Evolutionary conservation across 2,888 invertebrate genomes (phyloP), one percentile per base, ranked within the genome.

Genomic region (Xanthia togata): DNA sequence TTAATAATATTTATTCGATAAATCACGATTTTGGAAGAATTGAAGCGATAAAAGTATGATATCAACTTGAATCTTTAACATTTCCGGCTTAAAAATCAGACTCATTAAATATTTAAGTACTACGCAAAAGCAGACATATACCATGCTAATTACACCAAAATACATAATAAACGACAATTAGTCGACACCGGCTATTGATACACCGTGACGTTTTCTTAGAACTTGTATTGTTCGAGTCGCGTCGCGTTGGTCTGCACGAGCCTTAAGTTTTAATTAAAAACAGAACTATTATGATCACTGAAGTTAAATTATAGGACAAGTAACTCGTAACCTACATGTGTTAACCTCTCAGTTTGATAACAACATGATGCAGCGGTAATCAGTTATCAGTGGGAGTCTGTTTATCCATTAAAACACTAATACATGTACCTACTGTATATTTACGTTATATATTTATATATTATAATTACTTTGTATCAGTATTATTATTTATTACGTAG

Each of bases 291-390:
- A 76, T 41, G 8, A 75, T 31, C 38, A 41, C 31, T 63, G 14
- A 76, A 23, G 63, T 26, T 55, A 31, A 68, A 70, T 78, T 73
- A 73, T 65, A 68, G 73, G 70, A 31, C 79, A 78, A 83, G 70
- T 53, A 83, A 83, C 83, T 73, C 53, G 63, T 83, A 78, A 83
- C 83, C 86, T 71, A 83, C 86, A 86, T 83, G 84, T n/a, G 86
- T 78, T 78, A 83, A 83, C 83, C 83, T 76, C 86, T 73, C 59
- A 69, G 57, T 57, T 35, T 69, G 87, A 83, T 83, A 83, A 80
- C 38, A 69, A 82, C 20, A 75, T 70, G 72, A 83, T 79, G 79
- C 70, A 71, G 68, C 63, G 64, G 59, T 86, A 83, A 84, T 86
- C 73, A 76, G 74, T 70, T 73, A 71, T 79, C 72, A 70, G 60